phyloP scores from a whole-genome alignment of 2,888 invertebrate genomes.

The Thalpophila matura region DNA sequence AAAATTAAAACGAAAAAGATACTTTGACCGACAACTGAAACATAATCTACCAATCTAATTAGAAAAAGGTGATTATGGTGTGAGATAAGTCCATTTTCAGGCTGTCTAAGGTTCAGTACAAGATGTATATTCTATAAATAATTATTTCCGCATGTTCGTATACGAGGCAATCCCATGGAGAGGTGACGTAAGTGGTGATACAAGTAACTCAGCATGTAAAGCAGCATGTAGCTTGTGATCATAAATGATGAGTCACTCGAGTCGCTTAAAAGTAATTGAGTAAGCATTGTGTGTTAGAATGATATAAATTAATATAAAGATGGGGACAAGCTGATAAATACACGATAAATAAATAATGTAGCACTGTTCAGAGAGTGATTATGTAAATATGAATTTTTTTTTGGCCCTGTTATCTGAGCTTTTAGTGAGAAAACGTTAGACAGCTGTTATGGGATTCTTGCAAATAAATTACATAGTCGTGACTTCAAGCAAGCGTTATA shows the following conservation, averaged over 20 bases:
- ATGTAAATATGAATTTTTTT: too few relatives aligned
- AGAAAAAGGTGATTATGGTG: not conserved
- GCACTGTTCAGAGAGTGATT: slow-evolving; percentile 53
- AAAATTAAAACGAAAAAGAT: slow-evolving; percentile 7
- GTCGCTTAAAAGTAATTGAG: slow-evolving; percentile 20
- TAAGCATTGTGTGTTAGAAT: slow-evolving; percentile 32
- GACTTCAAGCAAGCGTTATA: slow-evolving; percentile 30
- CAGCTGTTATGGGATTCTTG: slow-evolving; percentile 6
- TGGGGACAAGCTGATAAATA: slow-evolving; percentile 46
- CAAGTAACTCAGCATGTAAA: slow-evolving; percentile 29
- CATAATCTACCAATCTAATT: slow-evolving; percentile 4
- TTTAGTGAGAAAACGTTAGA: not conserved
- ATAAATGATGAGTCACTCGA: slow-evolving; percentile 30
- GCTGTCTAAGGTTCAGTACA: slow-evolving; percentile 7
- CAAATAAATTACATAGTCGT: slow-evolving; percentile 17
- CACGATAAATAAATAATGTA: slow-evolving; percentile 36
- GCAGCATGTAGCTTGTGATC: slow-evolving; percentile 38
- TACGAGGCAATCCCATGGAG: slow-evolving; percentile 56
- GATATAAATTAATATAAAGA: slow-evolving; percentile 37
- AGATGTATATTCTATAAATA: slow-evolving; percentile 5
- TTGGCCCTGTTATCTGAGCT: not conserved
- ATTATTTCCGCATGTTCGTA: slow-evolving; percentile 48
- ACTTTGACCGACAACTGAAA: not conserved
- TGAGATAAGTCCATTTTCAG: not conserved
- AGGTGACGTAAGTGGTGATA: slow-evolving; percentile 52